Evolutionary conservation across 2,797 vertebrate genomes (phyloP).

Genomic region (Pygocentrus nattereri): DNA sequence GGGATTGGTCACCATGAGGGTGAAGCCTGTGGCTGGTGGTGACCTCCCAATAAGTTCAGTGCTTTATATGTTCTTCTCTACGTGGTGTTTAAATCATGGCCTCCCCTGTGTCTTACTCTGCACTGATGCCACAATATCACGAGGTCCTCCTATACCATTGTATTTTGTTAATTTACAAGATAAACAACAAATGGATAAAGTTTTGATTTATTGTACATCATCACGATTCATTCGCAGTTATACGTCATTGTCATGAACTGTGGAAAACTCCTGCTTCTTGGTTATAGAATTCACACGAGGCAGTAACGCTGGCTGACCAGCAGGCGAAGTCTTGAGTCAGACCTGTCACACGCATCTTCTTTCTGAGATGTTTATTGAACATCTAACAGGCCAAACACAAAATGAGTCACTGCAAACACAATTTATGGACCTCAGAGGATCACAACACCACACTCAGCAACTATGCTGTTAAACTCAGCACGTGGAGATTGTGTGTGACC

Average conservation of each 20-base stretch:
- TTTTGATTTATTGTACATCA: too few species aligned
- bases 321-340: conserved; percentile 4
- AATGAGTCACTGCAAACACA: not conserved
- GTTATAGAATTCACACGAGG: not conserved
- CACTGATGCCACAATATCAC: too few species aligned
- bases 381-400: not conserved
- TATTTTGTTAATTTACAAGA: not conserved
- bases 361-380: conserved; percentile 33
- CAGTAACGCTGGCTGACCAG: not conserved
- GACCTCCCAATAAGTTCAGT: too few species aligned
- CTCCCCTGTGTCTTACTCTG: too few species aligned
- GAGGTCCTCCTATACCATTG: too few species aligned
- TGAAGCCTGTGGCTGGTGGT: too few species aligned
- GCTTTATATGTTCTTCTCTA: too few species aligned
- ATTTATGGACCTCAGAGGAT: not conserved
- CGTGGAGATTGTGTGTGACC: not conserved
- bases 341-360: not conserved
- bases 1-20: too few species aligned
- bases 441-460: conserved; percentile 4
- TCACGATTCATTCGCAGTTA: too few species aligned
- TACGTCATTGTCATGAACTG: not conserved
- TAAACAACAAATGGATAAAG: too few species aligned
- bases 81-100: too few species aligned
- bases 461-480: not conserved
- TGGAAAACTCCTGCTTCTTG: not conserved